Conservation (phyloP, 1,140 invertebrate genomes). For the Sitodiplosis mosellana region DNA sequence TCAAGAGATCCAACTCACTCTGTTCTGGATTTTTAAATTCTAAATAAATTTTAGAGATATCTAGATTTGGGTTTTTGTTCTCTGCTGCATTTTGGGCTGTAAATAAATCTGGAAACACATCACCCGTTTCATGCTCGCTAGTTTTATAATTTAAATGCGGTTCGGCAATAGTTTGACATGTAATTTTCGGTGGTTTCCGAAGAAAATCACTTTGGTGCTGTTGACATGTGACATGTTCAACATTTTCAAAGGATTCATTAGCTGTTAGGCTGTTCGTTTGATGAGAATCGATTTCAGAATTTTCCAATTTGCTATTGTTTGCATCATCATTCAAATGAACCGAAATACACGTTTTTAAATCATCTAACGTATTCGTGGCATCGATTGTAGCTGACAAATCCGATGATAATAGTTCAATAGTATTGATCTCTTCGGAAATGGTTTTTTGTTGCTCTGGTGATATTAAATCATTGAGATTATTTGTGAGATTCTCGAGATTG, state of each 20-base stretch:
- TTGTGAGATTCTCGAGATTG: background rate
- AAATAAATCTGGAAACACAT: background rate
- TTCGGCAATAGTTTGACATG: too few relatives aligned
- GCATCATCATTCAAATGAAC: slow-evolving; percentile 4
- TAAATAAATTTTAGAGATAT: too few relatives aligned
- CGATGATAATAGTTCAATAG: background rate
- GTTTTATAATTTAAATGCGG: too few relatives aligned
- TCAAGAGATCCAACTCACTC: too few relatives aligned
- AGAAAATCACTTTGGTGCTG: too few relatives aligned
- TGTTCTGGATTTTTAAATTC: too few relatives aligned
- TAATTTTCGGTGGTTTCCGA: too few relatives aligned
- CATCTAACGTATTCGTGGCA: slow-evolving; percentile 4
- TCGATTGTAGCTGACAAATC: slow-evolving; percentile 3
- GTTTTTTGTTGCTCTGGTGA: slow-evolving; percentile 6
- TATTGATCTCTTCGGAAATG: slow-evolving; percentile 1
- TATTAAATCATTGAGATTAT: background rate
- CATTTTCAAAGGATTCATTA: too few relatives aligned
- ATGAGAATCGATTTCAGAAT: background rate
- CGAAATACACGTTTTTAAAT: slow-evolving; percentile 5
- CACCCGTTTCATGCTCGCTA: background rate
- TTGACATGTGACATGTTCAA: too few relatives aligned
- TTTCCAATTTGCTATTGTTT: background rate
- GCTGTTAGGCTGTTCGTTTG: too few relatives aligned
- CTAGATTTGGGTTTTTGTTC: background rate
- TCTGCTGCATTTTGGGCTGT: background rate